Percentiles rank a stretch among this genome's conserved stretches.
Evolutionary conservation across 2,113 vertebrate species (phyloP).

Genomic region (Mormoops blainvillei): DNA sequence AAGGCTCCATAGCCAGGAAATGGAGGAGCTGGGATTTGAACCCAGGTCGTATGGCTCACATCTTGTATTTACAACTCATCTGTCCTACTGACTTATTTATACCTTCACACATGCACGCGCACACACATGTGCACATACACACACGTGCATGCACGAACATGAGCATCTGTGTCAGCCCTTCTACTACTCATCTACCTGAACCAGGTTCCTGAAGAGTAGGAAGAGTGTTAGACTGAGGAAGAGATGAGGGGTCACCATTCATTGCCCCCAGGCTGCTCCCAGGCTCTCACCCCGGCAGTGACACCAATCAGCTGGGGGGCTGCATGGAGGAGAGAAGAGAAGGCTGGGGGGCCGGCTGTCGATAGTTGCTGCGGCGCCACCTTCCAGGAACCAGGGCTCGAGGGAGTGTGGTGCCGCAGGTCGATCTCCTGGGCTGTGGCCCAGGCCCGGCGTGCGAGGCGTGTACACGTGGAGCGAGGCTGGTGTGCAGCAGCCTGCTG

Average conservation of each 20-base stretch:
- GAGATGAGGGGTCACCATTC: background rate
- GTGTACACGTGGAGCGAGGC: background rate
- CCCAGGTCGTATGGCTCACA: background rate
- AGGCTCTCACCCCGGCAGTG: background rate
- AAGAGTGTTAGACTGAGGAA: background rate
- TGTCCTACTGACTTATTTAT: background rate
- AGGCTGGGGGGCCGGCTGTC: background rate
- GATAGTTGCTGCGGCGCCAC: background rate
- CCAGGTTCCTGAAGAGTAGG: background rate
- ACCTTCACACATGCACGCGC: too few relatives aligned
- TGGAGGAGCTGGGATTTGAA: background rate
- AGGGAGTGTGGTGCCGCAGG: background rate
- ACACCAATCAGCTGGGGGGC: background rate
- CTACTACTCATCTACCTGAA: background rate
- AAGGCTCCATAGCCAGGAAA: background rate
- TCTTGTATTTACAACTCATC: background rate
- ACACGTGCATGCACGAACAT: rapidly evolving
- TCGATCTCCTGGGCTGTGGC: constrained; percentile 17
- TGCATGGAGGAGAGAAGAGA: background rate
- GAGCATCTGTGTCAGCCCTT: background rate
- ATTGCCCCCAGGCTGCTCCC: background rate
- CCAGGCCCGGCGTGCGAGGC: background rate
- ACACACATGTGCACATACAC: rapidly evolving
- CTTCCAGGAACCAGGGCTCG: constrained; percentile 52
- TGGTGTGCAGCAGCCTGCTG: background rate